A percentile compares a stretch with the other conserved stretches of the same genome.
Conservation (phyloP, 2,113 vertebrate genomes). For the Rhineura floridana region DNA sequence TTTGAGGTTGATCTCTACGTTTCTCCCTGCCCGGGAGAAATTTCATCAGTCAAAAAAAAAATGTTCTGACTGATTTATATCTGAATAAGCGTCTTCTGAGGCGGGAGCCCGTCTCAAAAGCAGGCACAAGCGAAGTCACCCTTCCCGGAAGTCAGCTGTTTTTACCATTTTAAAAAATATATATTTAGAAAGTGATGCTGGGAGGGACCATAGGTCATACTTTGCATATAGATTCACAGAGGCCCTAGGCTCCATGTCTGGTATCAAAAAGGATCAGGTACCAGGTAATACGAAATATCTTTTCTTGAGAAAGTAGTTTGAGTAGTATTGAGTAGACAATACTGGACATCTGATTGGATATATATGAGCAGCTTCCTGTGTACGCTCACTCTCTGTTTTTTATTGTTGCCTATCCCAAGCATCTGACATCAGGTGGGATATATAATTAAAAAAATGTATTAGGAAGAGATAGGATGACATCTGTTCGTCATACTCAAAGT, state of each 20-base stretch:
- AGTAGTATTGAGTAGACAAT: no score
- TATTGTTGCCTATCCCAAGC: background rate
- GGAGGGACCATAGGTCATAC: background rate
- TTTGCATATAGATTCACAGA: background rate
- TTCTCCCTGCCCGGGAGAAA: no score
- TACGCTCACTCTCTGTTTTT: background rate
- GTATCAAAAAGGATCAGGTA: background rate
- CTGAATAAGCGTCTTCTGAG: no score
- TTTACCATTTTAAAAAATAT: no score
- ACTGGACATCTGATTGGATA: background rate
- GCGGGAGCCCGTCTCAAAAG: no score
- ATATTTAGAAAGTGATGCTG: background rate
- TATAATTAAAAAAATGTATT: background rate
- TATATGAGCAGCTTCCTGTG: background rate
- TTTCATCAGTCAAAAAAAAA: no score
- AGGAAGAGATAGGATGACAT: background rate
- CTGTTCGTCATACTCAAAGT: no score
- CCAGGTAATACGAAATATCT: background rate
- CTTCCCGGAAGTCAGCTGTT: no score
- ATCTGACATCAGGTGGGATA: background rate
- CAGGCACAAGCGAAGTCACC: no score
- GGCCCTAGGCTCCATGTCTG: background rate
- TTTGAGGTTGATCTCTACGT: no score
- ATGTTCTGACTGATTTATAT: no score
- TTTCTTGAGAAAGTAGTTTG: background rate